These are phyloP conservation scores for Heteractis magnifica DNA, from an alignment of 92 coral and sea anemone genomes.

Conservation along the genomic window DNA sequence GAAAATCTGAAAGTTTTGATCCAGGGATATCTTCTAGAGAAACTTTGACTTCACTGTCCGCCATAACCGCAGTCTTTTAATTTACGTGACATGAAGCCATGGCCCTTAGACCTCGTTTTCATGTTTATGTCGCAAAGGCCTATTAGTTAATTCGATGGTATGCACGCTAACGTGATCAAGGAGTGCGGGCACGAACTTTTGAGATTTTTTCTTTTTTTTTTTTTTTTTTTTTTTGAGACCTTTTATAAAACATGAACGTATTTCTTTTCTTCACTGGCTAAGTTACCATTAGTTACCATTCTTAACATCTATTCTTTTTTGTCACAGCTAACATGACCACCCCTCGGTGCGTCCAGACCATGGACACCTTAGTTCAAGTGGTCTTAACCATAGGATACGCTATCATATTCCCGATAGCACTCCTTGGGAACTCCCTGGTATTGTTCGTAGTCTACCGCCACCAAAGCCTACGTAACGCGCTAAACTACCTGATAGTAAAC, in stretches of 20 bases:
- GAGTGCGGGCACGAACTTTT: no score
- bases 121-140: no score
- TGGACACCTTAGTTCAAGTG: slow-evolving; percentile 48
- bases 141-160: no score
- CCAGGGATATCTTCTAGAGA: no score
- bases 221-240: no score
- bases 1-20: no score
- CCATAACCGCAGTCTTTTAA: background rate
- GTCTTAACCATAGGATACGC: slow-evolving; percentile 58
- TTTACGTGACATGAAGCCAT: no score
- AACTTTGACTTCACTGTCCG: background rate
- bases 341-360: slow-evolving; percentile 10
- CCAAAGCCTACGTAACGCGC: slow-evolving; percentile 71
- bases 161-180: no score
- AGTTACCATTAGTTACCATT: no score
- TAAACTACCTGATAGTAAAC: slow-evolving; percentile 79
- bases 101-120: no score
- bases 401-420: slow-evolving; percentile 73
- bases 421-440: slow-evolving; percentile 83
- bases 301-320: background rate
- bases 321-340: slow-evolving; percentile 19
- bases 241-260: background rate
- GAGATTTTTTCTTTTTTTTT: no score
- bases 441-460: slow-evolving; percentile 79
- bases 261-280: no score